A percentile compares a stretch with the other conserved stretches of the same genome.
These are phyloP conservation scores for Lasioglossum figueresi DNA, from an alignment of 2,888 invertebrate genomes.

Conservation along the genomic window DNA sequence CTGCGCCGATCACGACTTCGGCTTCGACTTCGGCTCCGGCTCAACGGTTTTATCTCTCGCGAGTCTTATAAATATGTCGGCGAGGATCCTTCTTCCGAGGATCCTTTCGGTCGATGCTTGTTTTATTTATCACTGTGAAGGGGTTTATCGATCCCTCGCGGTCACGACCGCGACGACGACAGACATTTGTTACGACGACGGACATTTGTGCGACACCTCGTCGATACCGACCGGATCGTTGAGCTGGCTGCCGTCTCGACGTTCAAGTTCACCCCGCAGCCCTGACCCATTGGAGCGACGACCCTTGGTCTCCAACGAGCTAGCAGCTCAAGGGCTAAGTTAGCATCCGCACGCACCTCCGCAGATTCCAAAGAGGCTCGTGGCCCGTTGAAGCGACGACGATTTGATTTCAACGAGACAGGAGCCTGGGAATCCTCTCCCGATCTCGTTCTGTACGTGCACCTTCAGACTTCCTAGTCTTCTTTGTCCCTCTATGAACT, in stretches of 20 bases:
- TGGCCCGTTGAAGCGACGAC: constrained; percentile 71
- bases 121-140: constrained; percentile 57
- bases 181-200: constrained; percentile 64
- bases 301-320: constrained; percentile 66
- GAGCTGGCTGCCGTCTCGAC: constrained; percentile 34
- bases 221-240: constrained; percentile 49
- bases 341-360: constrained; percentile 28
- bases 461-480: constrained; percentile 2
- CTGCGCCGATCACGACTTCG: constrained; percentile 79
- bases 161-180: constrained; percentile 62
- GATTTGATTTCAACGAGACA: constrained; percentile 69
- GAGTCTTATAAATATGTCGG: background rate
- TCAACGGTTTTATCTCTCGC: constrained; percentile 44
- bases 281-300: constrained; percentile 69
- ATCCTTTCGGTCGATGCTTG: constrained; percentile 13
- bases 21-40: constrained; percentile 65
- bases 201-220: constrained; percentile 57
- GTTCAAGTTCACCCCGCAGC: constrained; percentile 55
- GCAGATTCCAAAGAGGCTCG: constrained; percentile 41
- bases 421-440: constrained; percentile 39
- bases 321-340: constrained; percentile 31
- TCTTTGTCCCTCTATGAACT: constrained; percentile 15
- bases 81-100: background rate
- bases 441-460: constrained; percentile 41
- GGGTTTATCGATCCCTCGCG: constrained; percentile 39